Evolutionary conservation across 37 sponge, comb jelly and placozoan species (phyloP).

Genomic region (Spongilla lacustris): DNA sequence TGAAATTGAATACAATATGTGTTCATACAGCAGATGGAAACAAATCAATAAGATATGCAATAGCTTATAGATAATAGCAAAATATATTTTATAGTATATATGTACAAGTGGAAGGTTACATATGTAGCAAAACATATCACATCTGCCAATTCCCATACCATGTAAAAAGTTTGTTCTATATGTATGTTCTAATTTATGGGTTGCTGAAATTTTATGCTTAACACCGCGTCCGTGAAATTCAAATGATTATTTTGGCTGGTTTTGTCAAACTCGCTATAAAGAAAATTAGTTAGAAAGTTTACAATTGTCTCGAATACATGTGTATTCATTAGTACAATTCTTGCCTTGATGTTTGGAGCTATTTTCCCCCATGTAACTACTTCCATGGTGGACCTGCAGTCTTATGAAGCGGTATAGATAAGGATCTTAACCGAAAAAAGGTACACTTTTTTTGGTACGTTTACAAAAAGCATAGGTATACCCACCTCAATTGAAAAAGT

Average conservation of each 20-base stretch:
- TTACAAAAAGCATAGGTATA: not conserved
- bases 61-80: too few relatives aligned
- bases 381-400: not conserved
- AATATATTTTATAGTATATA: too few relatives aligned
- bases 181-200: too few relatives aligned
- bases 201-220: too few relatives aligned
- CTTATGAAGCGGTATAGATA: too few relatives aligned
- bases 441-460: not conserved
- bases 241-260: not conserved
- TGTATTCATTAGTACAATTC: not conserved
- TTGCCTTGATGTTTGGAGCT: not conserved
- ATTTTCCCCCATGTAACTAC: not conserved
- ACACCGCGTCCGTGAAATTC: not conserved
- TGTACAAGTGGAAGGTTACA: too few relatives aligned
- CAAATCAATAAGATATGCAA: too few relatives aligned
- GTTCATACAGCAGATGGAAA: too few relatives aligned
- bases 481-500: not conserved
- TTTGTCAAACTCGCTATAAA: not conserved
- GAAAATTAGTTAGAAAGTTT: not conserved
- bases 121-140: too few relatives aligned
- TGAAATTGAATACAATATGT: too few relatives aligned
- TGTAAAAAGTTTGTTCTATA: too few relatives aligned
- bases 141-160: too few relatives aligned
- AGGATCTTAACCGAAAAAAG: not conserved
- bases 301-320: not conserved